These are phyloP conservation scores for Asbolus verrucosus DNA, from an alignment of 1,140 invertebrate species.

Conservation along the genomic window DNA sequence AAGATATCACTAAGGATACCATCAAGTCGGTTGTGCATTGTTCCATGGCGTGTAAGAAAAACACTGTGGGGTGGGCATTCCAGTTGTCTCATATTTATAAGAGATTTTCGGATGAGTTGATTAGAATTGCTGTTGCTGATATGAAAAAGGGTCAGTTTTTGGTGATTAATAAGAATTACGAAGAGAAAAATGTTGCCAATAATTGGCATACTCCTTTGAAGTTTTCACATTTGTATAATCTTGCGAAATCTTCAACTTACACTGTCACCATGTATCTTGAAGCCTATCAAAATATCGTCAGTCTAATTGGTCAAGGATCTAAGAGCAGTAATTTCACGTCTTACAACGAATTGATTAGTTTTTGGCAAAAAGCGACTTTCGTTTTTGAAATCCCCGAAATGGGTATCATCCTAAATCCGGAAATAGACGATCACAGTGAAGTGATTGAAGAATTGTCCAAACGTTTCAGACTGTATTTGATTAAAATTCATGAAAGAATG, in stretches of 20 bases:
- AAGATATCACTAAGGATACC: slow-evolving; percentile 68
- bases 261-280: slow-evolving; percentile 38
- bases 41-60: slow-evolving; percentile 72
- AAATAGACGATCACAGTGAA: slow-evolving; percentile 67
- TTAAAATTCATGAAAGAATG: slow-evolving; percentile 47
- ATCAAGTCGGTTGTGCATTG: slow-evolving; percentile 72
- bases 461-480: slow-evolving; percentile 61
- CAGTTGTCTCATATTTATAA: slow-evolving; percentile 80
- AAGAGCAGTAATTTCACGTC: slow-evolving; percentile 50
- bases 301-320: slow-evolving; percentile 1
- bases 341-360: slow-evolving; percentile 58
- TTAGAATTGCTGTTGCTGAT: slow-evolving; percentile 71
- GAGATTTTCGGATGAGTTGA: slow-evolving; percentile 74
- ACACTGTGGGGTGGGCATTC: slow-evolving; percentile 73
- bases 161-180: slow-evolving; percentile 65
- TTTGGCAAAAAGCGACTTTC: slow-evolving; percentile 65
- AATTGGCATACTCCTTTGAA: slow-evolving; percentile 49
- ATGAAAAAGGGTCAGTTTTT: slow-evolving; percentile 72
- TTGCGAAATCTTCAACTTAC: slow-evolving; percentile 39
- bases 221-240: slow-evolving; percentile 48
- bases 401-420: slow-evolving; percentile 71
- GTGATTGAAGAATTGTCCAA: slow-evolving; percentile 66
- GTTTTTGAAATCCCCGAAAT: slow-evolving; percentile 72
- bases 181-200: slow-evolving; percentile 21
- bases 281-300: slow-evolving; percentile 41